A percentile compares a stretch with the other conserved stretches of the same genome.
Conservation (phyloP, 2,888 invertebrate species). For the Dryococelus australis region DNA sequence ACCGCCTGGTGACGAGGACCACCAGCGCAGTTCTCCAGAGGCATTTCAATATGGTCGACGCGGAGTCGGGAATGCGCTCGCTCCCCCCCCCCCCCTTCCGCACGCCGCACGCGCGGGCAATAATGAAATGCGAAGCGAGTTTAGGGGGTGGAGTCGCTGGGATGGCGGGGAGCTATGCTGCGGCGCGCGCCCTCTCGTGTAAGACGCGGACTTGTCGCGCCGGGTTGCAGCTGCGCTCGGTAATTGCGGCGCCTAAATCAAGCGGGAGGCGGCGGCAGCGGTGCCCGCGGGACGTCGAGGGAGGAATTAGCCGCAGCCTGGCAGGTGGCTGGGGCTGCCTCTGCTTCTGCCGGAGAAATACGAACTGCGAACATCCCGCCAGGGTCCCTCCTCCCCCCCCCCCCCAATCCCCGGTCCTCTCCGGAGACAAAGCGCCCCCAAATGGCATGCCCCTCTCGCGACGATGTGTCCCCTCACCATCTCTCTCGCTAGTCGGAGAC, state of each 20-base stretch:
- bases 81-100: too few relatives aligned
- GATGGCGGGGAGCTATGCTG: not conserved
- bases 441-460: not conserved
- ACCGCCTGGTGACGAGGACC: not conserved
- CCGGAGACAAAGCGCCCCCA: not conserved
- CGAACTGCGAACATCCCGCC: not conserved
- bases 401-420: not conserved
- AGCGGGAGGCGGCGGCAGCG: not conserved
- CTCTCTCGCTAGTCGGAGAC: not conserved
- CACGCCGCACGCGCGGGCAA: not conserved
- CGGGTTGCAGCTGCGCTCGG: not conserved
- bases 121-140: conserved; percentile 11
- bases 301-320: conserved; percentile 16
- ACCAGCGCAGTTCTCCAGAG: not conserved
- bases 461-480: not conserved
- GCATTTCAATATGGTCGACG: not conserved
- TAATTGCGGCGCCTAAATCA: conserved; percentile 16
- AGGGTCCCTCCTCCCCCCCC: too few relatives aligned
- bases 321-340: conserved; percentile 3
- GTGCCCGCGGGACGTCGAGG: not conserved
- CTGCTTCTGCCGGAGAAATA: not conserved
- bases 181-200: not conserved
- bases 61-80: too few relatives aligned
- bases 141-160: not conserved
- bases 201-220: not conserved